phyloP scores from a whole-genome alignment of 2,113 vertebrate genomes.

The Struthidea cinerea region DNA sequence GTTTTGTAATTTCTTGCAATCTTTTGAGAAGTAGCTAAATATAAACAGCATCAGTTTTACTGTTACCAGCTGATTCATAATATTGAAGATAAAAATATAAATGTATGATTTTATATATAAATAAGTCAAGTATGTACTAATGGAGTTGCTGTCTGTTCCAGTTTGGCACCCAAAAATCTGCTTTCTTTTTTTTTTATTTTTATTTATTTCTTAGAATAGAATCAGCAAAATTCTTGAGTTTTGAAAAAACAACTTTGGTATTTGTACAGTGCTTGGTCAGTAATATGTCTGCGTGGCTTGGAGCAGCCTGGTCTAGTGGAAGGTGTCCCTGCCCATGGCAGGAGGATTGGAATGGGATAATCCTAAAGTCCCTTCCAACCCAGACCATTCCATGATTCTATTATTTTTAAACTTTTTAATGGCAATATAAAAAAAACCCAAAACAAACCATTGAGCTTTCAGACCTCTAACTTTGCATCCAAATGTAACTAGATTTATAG shows the following conservation, averaged over 20 bases:
- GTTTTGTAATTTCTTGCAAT: neutral
- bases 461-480: neutral
- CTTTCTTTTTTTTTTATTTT: neutral
- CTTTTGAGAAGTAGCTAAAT: neutral
- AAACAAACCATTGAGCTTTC: neutral
- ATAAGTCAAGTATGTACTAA: fast-evolving
- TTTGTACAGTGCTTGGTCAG: neutral
- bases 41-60: neutral
- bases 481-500: neutral
- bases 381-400: neutral
- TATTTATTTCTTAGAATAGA: neutral
- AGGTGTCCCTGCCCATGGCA: neutral
- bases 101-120: neutral
- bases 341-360: neutral
- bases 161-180: neutral
- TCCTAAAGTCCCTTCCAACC: neutral
- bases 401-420: neutral
- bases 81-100: neutral
- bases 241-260: neutral
- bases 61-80: neutral
- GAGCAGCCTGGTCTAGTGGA: neutral
- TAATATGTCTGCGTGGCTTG: neutral
- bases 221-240: neutral
- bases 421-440: neutral
- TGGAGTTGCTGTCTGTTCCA: neutral